A percentile compares a stretch with the other conserved stretches of the same genome.
phyloP scores from a whole-genome alignment of 2,113 vertebrate genomes.

The Bothrops jararaca region DNA sequence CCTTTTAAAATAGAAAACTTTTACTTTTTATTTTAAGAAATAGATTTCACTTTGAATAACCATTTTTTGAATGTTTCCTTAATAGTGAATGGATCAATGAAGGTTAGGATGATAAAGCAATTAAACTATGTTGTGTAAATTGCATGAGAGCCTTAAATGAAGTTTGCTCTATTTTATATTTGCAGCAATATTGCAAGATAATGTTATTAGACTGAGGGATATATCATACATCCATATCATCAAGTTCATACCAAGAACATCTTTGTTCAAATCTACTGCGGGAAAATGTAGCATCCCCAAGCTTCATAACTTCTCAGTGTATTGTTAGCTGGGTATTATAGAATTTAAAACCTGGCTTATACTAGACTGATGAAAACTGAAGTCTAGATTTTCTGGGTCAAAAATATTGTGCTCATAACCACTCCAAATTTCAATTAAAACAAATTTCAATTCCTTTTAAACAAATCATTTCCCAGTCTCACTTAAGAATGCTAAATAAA shows the following conservation, averaged over 20 bases:
- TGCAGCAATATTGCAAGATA: not conserved
- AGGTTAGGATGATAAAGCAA: accelerated
- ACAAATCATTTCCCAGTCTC: not conserved
- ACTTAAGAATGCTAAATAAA: not conserved
- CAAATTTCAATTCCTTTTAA: not conserved
- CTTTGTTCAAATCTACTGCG: not conserved
- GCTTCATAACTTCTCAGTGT: not conserved
- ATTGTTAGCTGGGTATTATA: not conserved
- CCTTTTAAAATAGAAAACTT: not conserved
- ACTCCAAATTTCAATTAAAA: not conserved
- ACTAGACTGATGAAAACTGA: not conserved
- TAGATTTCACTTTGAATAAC: not conserved
- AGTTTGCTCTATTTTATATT: not conserved
- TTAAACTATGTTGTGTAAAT: not conserved
- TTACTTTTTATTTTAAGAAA: slow-evolving; percentile 1
- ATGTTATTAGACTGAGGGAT: not conserved
- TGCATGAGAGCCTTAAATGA: not conserved
- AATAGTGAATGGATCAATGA: not conserved
- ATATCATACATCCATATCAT: not conserved
- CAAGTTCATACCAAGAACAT: not conserved
- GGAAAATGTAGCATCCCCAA: not conserved
- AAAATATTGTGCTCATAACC: not conserved
- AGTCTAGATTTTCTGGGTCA: not conserved
- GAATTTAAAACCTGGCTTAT: not conserved
- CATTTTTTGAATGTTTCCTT: not conserved